Base-by-base conservation (phyloP, 53 echinoderm and acorn worm genomes). In the Stichopus horrens region DNA sequence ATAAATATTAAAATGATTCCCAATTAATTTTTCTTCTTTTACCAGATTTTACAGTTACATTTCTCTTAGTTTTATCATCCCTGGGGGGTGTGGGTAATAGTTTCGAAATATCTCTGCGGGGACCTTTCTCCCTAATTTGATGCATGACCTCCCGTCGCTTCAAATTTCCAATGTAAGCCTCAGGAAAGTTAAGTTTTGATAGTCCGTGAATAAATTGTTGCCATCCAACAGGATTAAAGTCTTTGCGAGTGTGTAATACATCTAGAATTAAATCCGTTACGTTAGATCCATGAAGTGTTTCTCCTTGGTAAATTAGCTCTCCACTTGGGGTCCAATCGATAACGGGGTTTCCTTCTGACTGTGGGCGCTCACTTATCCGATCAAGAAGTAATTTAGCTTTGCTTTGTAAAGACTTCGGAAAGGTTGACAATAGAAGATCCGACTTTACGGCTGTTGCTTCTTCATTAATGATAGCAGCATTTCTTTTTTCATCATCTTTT, bases 191-290 rank as follows among this genome's bases (percentile, higher is more conserved):
- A 37, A 90, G 14, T 22, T 67, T 66, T 10, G 66, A 55, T 21
- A 92, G 79, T 10, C 86, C 87, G n/a, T 58, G 71, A 14, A 90
- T 59, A 90, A 90, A 92, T 52, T 92, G 71, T 22, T 90, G 87
- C 90, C 92, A 92, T 4, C 90, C 92, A 18, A 51, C 58, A 58
- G 92, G 92, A 13, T 92, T 18, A 57, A 86, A 86, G 65, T 55
- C 22, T 74, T 92, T 92, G 52, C 90, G 86, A 11, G 37, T 56
- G 21, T 87, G 77, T 53, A 92, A 52, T 22, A 87, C 73, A 92
- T 90, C 73, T 53, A 67, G 23, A 37, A 91, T 73, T n/a, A 91
- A 90, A 86, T 92, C 92, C 5, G 77, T 83, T 4, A 92, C 13
- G 80, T 92, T 92, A 19, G 92, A 92, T 22, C 92, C 90, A 51